Evolutionary conservation across 2,113 vertebrate genomes (phyloP), one percentile per base, ranked within the genome.

Genomic region (Pagrus major): DNA sequence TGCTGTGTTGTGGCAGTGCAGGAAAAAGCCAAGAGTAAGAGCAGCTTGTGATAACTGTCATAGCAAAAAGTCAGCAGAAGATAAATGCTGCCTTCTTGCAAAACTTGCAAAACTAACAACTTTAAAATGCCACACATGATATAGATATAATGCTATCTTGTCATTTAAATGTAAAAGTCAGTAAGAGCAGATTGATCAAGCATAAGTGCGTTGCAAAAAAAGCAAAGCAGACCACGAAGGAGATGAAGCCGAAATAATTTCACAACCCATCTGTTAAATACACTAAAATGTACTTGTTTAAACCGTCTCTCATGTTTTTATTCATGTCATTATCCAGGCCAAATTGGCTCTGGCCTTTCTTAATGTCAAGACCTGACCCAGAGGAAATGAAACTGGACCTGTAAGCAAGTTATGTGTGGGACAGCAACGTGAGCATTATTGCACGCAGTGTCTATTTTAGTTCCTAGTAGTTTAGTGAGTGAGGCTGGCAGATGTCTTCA

Each of bases 311-410:
- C 5, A 14, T 14, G 33, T 33, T 31, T 23, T 2, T 9, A n/a
- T 18, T 27, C 0, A 6, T 37, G 69, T 33, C 25, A 41, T 49
- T 18, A 21, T 21, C 16, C 6, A 31, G 25, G 2, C 14, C 14
- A 63, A 35, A 51, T 18, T 29, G 4, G 11, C 27, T 65, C 20
- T 56, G 21, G 33, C 1, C 27, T 31, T 52, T 11, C 10, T 27
- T 61, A 21, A 77, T 39, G 49, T 60, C 29, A 65, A 21, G 35
- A 49, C n/a, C 44, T 37, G 31, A 61, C 44, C 27, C 15, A 64
- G 58, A 72, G 88, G 85, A 90, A 92, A 74, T 73, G 80, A n/a
- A 90, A 86, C 82, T 78, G 54, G 23, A 75, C 39, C n/a, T 65
- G 63, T 68, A 71, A 79, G 76, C 72, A 75, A 54, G 29, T 86